Conservation (phyloP, 1,140 invertebrate species). For the Cardiocondyla obscurior region DNA sequence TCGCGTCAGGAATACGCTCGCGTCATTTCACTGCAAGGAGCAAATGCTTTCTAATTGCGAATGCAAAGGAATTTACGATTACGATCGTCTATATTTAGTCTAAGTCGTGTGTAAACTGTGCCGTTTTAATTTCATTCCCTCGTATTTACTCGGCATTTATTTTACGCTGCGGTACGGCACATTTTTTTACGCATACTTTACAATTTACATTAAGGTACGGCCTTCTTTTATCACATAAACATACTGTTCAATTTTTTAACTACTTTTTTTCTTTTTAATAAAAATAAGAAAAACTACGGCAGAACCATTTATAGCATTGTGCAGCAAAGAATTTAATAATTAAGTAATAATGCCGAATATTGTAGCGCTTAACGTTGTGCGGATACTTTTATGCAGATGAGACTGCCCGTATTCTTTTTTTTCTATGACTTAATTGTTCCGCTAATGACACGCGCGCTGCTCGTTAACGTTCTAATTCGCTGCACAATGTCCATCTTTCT, state of each 20-base stretch:
- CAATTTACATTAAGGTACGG: too few species aligned
- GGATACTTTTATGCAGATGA: neutral
- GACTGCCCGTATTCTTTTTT: neutral
- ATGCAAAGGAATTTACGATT: neutral
- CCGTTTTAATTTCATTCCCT: neutral
- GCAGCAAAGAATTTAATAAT: neutral
- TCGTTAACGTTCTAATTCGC: constrained; percentile 50
- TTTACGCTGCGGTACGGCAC: neutral
- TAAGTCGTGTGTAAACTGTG: neutral
- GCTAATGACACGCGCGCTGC: constrained; percentile 32
- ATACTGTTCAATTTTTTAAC: neutral
- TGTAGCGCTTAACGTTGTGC: neutral
- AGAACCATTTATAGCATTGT: neutral
- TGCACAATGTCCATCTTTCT: neutral
- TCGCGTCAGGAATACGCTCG: constrained; percentile 18
- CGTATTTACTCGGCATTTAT: neutral
- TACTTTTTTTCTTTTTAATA: neutral
- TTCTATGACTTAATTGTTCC: constrained; percentile 39
- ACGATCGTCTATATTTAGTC: neutral
- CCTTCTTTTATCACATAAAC: neutral
- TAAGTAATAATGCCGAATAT: neutral
- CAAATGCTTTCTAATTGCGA: constrained; percentile 25
- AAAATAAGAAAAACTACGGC: neutral
- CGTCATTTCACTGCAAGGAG: constrained; percentile 13
- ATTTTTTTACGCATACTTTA: too few species aligned